Conservation (phyloP, 1,140 invertebrate genomes). For the Pemphigus obesinymphae region DNA sequence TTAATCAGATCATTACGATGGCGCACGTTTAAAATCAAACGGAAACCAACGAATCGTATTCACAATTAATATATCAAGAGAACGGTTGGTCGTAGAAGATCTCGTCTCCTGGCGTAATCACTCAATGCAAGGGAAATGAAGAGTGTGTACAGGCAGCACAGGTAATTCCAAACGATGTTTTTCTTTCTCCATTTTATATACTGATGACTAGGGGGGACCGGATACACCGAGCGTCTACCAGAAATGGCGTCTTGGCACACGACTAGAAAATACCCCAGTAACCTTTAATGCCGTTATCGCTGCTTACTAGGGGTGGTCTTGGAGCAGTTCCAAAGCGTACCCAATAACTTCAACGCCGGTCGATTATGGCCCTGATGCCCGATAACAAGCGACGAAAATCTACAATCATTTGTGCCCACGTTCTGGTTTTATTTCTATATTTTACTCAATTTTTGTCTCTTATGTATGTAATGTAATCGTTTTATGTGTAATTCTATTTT, state of each 20-base stretch:
- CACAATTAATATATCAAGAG: background rate
- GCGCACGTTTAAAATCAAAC: background rate
- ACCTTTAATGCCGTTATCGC: slow-evolving; percentile 38
- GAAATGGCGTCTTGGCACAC: slow-evolving; percentile 31
- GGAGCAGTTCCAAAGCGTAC: slow-evolving; percentile 23
- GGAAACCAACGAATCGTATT: background rate
- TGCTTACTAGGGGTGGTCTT: background rate
- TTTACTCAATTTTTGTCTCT: background rate
- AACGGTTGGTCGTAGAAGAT: background rate
- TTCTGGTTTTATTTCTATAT: slow-evolving; percentile 5
- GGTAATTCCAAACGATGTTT: background rate
- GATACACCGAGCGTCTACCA: slow-evolving; percentile 16
- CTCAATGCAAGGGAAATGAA: background rate
- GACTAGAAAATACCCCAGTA: slow-evolving; percentile 5
- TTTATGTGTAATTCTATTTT: background rate
- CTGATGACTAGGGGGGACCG: background rate
- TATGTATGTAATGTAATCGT: no score
- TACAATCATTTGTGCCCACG: background rate
- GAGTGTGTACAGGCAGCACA: background rate
- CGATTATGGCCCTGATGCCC: slow-evolving; percentile 8
- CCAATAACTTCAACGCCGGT: slow-evolving; percentile 32
- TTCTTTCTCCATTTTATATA: background rate
- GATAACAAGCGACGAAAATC: slow-evolving; percentile 19
- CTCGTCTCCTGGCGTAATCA: background rate
- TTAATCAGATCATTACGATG: slow-evolving; percentile 11